phyloP scores from a whole-genome alignment of 2,888 invertebrate genomes.

The Plebejus argus region DNA sequence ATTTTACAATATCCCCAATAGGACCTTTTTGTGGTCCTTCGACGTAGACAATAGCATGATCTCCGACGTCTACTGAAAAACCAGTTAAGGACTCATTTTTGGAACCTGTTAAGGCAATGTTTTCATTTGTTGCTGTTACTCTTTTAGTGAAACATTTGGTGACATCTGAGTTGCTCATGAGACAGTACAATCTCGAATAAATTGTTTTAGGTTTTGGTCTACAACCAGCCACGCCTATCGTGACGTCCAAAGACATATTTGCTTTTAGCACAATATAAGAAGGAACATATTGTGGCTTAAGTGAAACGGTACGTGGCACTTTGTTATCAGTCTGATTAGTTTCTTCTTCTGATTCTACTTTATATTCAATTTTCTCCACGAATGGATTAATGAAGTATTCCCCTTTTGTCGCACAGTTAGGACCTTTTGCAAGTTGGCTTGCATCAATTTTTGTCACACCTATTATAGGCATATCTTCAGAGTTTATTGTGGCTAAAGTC shows the following conservation, averaged over 20 bases:
- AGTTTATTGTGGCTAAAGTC: conserved; percentile 38
- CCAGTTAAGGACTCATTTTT: conserved; percentile 57
- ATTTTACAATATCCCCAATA: conserved; percentile 51
- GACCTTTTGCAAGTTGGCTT: conserved; percentile 51
- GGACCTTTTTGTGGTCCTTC: conserved; percentile 61
- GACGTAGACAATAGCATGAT: conserved; percentile 55
- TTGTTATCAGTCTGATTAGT: conserved; percentile 30
- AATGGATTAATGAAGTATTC: conserved; percentile 65
- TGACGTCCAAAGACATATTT: conserved; percentile 67
- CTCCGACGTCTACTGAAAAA: conserved; percentile 64
- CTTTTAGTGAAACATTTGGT: conserved; percentile 49
- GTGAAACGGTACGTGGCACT: conserved; percentile 46
- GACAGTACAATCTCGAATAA: conserved; percentile 62
- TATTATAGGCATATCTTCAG: conserved; percentile 58
- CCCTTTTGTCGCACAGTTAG: conserved; percentile 55
- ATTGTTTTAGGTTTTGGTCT: conserved; percentile 47
- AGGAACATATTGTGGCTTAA: conserved; percentile 46
- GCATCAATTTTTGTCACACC: conserved; percentile 64
- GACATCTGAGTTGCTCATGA: conserved; percentile 49
- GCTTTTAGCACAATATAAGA: conserved; percentile 57
- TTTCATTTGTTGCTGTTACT: conserved; percentile 58
- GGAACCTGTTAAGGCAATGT: conserved; percentile 40
- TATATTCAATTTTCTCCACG: conserved; percentile 31
- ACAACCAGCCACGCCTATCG: conserved; percentile 66
- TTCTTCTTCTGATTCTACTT: conserved; percentile 49